Evolutionary conservation across 2,797 vertebrate genomes (phyloP).

Genomic region (Ispidina picta): DNA sequence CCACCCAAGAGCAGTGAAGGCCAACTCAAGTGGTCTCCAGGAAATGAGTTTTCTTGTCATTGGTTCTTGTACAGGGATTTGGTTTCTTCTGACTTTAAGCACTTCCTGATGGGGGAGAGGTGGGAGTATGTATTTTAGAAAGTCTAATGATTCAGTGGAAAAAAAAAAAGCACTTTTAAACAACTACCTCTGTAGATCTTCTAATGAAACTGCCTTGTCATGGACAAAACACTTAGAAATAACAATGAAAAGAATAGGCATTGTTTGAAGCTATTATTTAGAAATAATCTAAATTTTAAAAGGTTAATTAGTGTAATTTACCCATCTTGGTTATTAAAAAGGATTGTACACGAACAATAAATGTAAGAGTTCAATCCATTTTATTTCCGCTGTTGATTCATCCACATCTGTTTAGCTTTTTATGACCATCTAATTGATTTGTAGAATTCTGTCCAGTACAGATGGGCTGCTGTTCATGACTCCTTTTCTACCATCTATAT

Average conservation of each 20-base stretch:
- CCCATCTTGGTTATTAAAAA: constrained; percentile 86
- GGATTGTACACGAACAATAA: constrained; percentile 86
- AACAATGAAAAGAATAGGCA: constrained; percentile 77
- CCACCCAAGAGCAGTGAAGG: neutral
- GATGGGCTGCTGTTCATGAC: constrained; percentile 76
- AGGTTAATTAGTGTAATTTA: constrained; percentile 97
- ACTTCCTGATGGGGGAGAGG: neutral
- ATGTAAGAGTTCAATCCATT: constrained; percentile 81
- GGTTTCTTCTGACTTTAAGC: neutral
- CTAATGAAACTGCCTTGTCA: constrained; percentile 64
- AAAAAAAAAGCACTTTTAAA: constrained; percentile 48
- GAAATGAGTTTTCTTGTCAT: neutral
- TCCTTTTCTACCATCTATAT: constrained; percentile 77
- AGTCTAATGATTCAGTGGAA: neutral
- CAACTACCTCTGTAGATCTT: constrained; percentile 36
- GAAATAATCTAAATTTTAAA: constrained; percentile 87
- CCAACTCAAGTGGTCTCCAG: neutral
- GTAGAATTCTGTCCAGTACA: constrained; percentile 85
- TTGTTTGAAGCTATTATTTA: constrained; percentile 91
- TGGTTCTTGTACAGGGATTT: neutral
- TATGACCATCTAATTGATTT: constrained; percentile 83
- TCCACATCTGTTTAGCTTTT: constrained; percentile 79
- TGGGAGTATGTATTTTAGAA: neutral
- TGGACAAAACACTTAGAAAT: constrained; percentile 68
- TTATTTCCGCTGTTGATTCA: constrained; percentile 84